phyloP scores from a whole-genome alignment of 2,113 vertebrate species.

The Gallinago media region DNA sequence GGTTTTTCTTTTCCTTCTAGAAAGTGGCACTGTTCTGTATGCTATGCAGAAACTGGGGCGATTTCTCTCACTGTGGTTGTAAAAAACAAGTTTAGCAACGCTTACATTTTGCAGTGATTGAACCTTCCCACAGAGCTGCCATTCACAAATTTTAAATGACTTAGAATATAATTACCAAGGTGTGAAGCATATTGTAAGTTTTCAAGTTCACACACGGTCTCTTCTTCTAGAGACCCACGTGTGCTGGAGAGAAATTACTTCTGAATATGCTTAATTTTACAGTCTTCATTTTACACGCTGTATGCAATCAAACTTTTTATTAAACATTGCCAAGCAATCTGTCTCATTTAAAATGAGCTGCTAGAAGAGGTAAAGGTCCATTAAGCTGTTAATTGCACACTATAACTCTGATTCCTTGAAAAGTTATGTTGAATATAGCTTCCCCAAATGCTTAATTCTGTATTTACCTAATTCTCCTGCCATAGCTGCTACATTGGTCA shows the following conservation, averaged over 20 bases:
- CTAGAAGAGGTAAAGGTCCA: slow-evolving; percentile 49
- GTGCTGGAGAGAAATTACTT: slow-evolving; percentile 42
- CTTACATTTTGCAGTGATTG: neutral
- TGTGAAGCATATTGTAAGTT: no score
- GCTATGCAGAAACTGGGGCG: neutral
- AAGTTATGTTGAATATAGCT: neutral
- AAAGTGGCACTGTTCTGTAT: neutral
- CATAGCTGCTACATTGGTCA: neutral
- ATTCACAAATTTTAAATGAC: slow-evolving; percentile 44
- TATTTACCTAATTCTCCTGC: slow-evolving; percentile 14
- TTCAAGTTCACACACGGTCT: neutral
- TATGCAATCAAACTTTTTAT: slow-evolving; percentile 57
- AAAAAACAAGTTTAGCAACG: slow-evolving; percentile 29
- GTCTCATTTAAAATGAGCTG: slow-evolving; percentile 54
- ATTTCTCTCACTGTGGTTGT: neutral
- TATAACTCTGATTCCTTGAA: slow-evolving; percentile 14
- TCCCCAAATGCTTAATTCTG: neutral
- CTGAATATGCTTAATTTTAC: slow-evolving; percentile 32
- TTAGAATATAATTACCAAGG: no score
- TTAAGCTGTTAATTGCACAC: slow-evolving; percentile 55
- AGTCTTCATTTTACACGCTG: slow-evolving; percentile 39
- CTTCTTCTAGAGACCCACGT: neutral
- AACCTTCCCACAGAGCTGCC: slow-evolving; percentile 6
- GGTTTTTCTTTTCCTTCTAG: neutral
- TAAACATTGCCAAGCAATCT: slow-evolving; percentile 50